Base-by-base conservation (phyloP, 2,888 invertebrate genomes). In the Siphonodentalium dalli region DNA sequence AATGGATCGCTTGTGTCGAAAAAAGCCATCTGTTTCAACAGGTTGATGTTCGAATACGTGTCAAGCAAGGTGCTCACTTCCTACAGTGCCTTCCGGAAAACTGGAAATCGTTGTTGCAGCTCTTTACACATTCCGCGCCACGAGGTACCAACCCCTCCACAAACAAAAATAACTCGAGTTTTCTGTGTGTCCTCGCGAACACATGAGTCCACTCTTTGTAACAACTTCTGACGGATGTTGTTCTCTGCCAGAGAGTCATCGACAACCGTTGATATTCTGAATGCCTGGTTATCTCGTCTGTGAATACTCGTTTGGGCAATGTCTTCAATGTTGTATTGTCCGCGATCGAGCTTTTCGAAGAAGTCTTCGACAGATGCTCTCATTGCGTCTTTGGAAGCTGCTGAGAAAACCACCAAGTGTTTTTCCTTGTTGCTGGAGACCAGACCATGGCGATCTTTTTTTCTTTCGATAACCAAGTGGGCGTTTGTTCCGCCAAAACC, bases 401-500 rank as follows among this genome's bases (percentile, higher is more conserved):
- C 47, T n/a, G 47, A 38, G 4, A 47, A 15, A 27, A 11, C 15
- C 5, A 47, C 31, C 7, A 48, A 11, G 6, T 24, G 9, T 4
- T 9, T 11, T 37, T 8, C 11, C 8, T n/a, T n/a, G n/a, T n/a
- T n/a, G n/a, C n/a, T n/a, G n/a, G n/a, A n/a, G n/a, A n/a, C n/a
- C n/a, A n/a, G n/a, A n/a, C n/a, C n/a, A n/a, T n/a, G n/a, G n/a
- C n/a, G n/a, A 37, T 13, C 20, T 45, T 26, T n/a, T n/a, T n/a
- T n/a, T 38, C 37, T 9, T 8, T 52, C 43, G 9, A 66, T 13
- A 9, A 64, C 48, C 24, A 56, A 54, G 51, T 66, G 66, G 28
- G 45, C 28, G 34, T 66, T 66, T 7, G 64, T 61, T n/a, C 66
- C 66, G 11, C 66, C 66, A 35, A 65, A 63, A 2, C 66, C 63